phyloP scores from a whole-genome alignment of 1,140 invertebrate genomes.

The Drosophila carrolli region DNA sequence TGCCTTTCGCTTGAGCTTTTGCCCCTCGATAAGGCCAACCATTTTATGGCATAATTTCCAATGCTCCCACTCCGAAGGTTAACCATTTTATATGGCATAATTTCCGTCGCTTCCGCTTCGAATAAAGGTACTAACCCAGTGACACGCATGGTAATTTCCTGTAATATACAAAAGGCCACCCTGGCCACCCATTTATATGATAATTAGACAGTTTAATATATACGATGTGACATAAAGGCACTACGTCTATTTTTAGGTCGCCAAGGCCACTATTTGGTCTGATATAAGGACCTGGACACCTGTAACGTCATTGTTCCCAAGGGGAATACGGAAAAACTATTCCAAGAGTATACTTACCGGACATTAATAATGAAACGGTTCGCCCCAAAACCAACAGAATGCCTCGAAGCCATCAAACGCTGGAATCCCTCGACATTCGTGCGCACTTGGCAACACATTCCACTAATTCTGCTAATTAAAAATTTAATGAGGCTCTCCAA shows the following conservation, averaged over 20 bases:
- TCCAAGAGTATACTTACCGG: constrained; percentile 41
- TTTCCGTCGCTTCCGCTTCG: constrained; percentile 41
- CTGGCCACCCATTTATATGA: constrained; percentile 45
- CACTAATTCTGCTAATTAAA: constrained; percentile 76
- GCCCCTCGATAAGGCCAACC: constrained; percentile 16
- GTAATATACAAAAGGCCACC: constrained; percentile 36
- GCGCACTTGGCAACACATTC: constrained; percentile 38
- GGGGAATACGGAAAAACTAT: not conserved
- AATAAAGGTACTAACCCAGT: constrained; percentile 49
- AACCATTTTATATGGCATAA: constrained; percentile 43
- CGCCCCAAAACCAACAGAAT: constrained; percentile 7
- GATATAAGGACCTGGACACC: constrained; percentile 9
- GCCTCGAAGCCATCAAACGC: constrained; percentile 19
- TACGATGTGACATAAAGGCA: constrained; percentile 42
- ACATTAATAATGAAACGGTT: constrained; percentile 35
- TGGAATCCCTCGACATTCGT: constrained; percentile 32
- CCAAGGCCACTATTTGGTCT: constrained; percentile 36
- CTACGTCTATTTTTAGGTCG: constrained; percentile 33
- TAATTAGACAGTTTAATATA: constrained; percentile 47
- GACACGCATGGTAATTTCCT: constrained; percentile 73
- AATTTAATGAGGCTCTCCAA: constrained; percentile 75
- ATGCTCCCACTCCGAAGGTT: constrained; percentile 20
- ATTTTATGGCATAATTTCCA: constrained; percentile 51
- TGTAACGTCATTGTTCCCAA: constrained; percentile 18
- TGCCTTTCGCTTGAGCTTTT: constrained; percentile 15